Conservation (phyloP, 2,113 vertebrate genomes). For the Columba janthina region DNA sequence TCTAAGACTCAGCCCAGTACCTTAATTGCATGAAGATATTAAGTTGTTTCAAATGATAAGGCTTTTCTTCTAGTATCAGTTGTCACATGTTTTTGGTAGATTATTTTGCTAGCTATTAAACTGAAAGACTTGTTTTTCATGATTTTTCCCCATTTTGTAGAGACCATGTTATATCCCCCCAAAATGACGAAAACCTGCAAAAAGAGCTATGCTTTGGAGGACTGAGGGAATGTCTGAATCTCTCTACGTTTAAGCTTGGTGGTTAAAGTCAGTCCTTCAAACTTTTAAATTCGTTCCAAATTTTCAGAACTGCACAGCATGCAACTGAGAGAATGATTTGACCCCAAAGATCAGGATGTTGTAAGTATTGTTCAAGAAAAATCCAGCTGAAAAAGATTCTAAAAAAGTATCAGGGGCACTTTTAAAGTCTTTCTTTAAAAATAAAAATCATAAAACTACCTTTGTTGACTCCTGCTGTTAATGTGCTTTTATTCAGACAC, state of each 20-base stretch:
- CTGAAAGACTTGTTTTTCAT: neutral
- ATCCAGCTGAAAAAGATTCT: conserved; percentile 35
- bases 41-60: neutral
- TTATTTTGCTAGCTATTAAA: neutral
- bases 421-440: conserved; percentile 44
- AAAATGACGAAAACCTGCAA: neutral
- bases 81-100: neutral
- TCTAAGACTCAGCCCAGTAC: neutral
- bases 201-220: neutral
- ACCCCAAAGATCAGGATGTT: conserved; percentile 44
- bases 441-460: conserved; percentile 30
- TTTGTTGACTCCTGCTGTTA: conserved; percentile 47
- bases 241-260: neutral
- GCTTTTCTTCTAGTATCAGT: neutral
- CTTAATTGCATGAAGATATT: neutral
- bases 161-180: neutral
- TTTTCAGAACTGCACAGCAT: conserved; percentile 53
- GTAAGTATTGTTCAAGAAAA: conserved; percentile 65
- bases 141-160: neutral
- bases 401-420: conserved; percentile 41
- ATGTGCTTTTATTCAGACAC: neutral
- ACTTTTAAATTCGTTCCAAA: conserved; percentile 37
- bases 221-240: neutral
- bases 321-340: conserved; percentile 38
- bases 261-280: conserved; percentile 29